Evolutionary conservation across 2,888 invertebrate genomes (phyloP).

Genomic region (Ormyrus rosae): DNA sequence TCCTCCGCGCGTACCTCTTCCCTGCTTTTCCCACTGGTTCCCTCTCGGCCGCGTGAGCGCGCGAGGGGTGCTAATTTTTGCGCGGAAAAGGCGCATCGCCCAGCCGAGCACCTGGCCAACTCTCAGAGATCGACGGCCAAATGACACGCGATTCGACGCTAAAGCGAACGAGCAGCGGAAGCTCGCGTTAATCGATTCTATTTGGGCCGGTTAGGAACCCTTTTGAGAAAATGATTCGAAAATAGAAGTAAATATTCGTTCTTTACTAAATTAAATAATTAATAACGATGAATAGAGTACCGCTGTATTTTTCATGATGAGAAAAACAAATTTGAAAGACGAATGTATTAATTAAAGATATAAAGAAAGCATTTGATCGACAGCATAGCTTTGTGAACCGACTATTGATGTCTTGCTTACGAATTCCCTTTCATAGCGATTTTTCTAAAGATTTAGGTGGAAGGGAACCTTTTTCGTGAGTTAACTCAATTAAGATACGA

Average conservation of each 20-base stretch:
- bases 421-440: constrained; percentile 44
- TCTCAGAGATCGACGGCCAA: constrained; percentile 72
- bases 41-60: constrained; percentile 32
- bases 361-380: too few relatives aligned
- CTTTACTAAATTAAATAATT: too few relatives aligned
- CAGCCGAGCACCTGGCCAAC: constrained; percentile 6
- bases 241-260: background rate
- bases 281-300: too few relatives aligned
- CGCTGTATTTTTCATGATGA: too few relatives aligned
- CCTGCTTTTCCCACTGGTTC: background rate
- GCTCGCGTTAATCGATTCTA: background rate
- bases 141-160: constrained; percentile 73
- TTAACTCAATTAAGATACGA: constrained; percentile 51
- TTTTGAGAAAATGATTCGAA: background rate
- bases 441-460: constrained; percentile 27
- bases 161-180: constrained; percentile 33
- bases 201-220: background rate
- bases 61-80: constrained; percentile 70
- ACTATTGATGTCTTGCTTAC: constrained; percentile 74
- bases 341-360: too few relatives aligned
- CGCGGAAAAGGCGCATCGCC: constrained; percentile 66
- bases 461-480: constrained; percentile 41
- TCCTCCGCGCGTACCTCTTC: constrained; percentile 56
- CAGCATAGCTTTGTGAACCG: constrained; percentile 28
- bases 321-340: too few relatives aligned